These are phyloP conservation scores for Limnephilus lunatus DNA, from an alignment of 2,888 invertebrate species.

Conservation along the genomic window DNA sequence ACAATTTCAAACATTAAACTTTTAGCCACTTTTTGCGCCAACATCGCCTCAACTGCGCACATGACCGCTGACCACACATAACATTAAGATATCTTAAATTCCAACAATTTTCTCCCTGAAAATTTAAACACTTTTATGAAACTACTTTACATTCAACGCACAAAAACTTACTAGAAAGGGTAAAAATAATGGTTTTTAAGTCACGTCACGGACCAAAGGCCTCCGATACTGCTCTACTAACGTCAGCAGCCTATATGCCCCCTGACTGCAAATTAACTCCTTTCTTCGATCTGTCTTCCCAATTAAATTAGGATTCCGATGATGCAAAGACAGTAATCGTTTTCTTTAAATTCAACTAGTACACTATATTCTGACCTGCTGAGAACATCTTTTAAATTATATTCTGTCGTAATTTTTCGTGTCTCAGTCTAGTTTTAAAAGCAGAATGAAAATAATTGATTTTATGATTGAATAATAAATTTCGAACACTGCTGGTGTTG, in stretches of 20 bases:
- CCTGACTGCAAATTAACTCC: background rate
- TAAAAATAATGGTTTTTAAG: background rate
- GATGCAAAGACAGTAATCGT: background rate
- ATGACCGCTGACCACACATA: no score
- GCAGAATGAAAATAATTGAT: background rate
- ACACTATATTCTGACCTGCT: background rate
- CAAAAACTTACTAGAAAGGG: background rate
- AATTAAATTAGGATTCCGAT: background rate
- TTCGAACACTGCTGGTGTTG: background rate
- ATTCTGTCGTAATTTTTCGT: slow-evolving; percentile 22
- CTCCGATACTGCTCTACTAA: background rate
- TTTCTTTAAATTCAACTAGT: background rate
- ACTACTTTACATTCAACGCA: background rate
- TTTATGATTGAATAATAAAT: background rate
- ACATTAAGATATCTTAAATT: no score
- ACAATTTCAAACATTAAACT: no score
- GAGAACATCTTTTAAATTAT: slow-evolving; percentile 42
- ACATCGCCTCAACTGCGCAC: no score
- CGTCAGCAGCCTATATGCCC: background rate
- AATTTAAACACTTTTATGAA: background rate
- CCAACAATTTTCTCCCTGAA: no score
- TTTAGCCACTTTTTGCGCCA: no score
- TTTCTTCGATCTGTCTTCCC: background rate
- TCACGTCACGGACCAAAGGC: background rate
- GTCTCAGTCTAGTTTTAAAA: slow-evolving; percentile 15